Conservation (phyloP, 2,113 vertebrate species). For the Strix uralensis region DNA sequence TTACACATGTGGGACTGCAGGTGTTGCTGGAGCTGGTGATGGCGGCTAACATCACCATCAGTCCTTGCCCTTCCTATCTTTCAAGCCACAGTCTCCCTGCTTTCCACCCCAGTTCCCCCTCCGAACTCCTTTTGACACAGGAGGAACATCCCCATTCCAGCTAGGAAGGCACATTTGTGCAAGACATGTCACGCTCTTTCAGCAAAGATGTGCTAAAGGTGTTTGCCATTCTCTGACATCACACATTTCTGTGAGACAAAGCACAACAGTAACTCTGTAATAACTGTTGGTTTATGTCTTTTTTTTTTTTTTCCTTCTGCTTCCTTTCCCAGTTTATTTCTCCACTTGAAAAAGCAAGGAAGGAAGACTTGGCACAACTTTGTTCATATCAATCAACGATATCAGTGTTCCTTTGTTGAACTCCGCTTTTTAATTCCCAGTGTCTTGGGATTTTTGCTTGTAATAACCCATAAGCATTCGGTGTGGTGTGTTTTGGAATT, state of each 20-base stretch:
- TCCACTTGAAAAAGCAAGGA: constrained; percentile 65
- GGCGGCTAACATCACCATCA: neutral
- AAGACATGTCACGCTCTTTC: neutral
- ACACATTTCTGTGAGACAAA: neutral
- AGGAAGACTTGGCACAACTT: constrained; percentile 60
- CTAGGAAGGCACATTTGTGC: neutral
- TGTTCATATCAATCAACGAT: constrained; percentile 48
- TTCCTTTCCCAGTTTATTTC: constrained; percentile 70
- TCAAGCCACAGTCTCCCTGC: neutral
- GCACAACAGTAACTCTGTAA: neutral
- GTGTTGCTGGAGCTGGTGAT: neutral
- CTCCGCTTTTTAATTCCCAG: constrained; percentile 60
- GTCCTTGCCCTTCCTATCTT: neutral
- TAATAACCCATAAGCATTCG: constrained; percentile 64
- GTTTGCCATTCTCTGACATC: neutral
- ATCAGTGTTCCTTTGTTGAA: constrained; percentile 69
- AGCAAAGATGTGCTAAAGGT: neutral
- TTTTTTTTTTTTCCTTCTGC: neutral
- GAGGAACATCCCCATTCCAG: neutral
- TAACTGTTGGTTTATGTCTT: neutral
- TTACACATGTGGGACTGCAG: neutral
- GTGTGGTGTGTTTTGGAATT: constrained; percentile 63
- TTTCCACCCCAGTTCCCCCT: neutral
- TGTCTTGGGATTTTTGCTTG: constrained; percentile 66
- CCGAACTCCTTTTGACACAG: neutral